Evolutionary conservation across 2,888 invertebrate genomes (phyloP).

Genomic region (Emesis furor): DNA sequence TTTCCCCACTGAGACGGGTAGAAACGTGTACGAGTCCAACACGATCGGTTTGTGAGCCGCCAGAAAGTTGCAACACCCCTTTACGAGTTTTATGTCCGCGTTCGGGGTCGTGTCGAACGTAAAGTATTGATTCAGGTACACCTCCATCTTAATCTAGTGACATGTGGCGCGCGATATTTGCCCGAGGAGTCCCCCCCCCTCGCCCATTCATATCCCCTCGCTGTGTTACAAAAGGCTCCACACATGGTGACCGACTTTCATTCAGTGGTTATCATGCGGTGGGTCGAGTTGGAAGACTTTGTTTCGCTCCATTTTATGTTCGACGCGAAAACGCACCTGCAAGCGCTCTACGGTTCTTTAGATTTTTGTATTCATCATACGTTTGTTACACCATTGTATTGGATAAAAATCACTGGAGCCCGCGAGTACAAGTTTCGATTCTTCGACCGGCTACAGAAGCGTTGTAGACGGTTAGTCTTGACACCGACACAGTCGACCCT

Average conservation of each 20-base stretch:
- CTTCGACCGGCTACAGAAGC: neutral
- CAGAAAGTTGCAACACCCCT: neutral
- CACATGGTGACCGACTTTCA: conserved; percentile 5
- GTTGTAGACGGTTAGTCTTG: conserved; percentile 19
- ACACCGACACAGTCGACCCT: neutral
- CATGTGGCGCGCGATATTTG: neutral
- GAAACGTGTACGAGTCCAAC: conserved; percentile 3
- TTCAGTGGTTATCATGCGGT: conserved; percentile 2
- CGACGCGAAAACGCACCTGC: conserved; percentile 20
- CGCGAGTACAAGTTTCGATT: conserved; percentile 24
- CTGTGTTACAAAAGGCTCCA: neutral
- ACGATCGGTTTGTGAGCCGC: neutral
- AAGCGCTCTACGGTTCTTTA: conserved; percentile 11
- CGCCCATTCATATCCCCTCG: neutral
- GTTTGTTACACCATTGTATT: neutral
- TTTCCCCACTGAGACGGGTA: conserved; percentile 1
- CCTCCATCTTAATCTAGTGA: neutral
- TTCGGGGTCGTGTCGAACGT: neutral
- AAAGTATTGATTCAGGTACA: neutral
- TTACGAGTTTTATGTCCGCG: neutral
- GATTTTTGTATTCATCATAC: conserved; percentile 15
- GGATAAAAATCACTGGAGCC: conserved; percentile 17
- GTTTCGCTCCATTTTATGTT: conserved; percentile 7
- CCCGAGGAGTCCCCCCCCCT: neutral
- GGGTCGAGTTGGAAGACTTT: neutral